Conservation (phyloP, 2,797 vertebrate species). For the Nyctibius grandis region DNA sequence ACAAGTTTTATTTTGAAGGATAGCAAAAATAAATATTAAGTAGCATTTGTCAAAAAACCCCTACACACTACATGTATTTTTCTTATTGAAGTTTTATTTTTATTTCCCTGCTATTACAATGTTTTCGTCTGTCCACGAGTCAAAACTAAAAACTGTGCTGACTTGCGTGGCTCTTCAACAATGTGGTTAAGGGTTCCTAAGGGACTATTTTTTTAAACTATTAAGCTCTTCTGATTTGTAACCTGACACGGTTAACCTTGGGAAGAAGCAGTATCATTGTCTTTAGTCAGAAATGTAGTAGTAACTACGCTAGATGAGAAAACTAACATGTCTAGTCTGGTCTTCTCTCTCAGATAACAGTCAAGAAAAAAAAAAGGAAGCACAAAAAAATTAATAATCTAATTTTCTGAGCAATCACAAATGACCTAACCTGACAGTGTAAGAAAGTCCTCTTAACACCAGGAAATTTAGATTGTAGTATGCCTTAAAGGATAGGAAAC, state of each 20-base stretch:
- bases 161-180: background rate
- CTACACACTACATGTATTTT: rapidly evolving
- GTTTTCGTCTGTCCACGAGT: background rate
- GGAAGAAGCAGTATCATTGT: background rate
- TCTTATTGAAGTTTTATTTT: background rate
- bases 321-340: background rate
- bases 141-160: background rate
- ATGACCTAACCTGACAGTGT: background rate
- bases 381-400: background rate
- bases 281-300: background rate
- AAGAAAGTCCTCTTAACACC: background rate
- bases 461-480: background rate
- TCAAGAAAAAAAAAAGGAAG: background rate
- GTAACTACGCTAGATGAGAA: background rate
- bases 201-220: background rate
- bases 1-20: background rate
- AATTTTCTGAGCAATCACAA: background rate
- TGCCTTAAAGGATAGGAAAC: background rate
- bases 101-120: background rate
- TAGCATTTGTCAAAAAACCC: background rate
- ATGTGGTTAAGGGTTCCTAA: background rate
- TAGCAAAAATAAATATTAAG: background rate
- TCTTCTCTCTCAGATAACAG: background rate
- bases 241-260: background rate
- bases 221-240: background rate